Percentiles rank a stretch among this genome's conserved stretches.
phyloP scores from a whole-genome alignment of 2,797 vertebrate genomes.

The Lacerta viridis region DNA sequence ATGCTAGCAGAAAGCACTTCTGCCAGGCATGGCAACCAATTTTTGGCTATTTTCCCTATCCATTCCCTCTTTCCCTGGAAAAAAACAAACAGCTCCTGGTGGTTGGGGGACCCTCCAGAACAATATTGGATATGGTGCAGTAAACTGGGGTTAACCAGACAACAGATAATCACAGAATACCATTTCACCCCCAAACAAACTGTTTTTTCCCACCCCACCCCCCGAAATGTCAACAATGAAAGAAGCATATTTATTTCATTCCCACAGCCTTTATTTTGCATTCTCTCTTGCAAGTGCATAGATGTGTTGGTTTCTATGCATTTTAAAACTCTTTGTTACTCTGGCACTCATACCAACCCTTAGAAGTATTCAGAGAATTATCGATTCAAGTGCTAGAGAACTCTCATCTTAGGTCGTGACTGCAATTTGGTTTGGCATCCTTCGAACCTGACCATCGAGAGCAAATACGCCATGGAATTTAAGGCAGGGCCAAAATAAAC shows the following conservation, averaged over 20 bases:
- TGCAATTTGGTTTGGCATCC: constrained; percentile 39
- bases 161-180: constrained; percentile 47
- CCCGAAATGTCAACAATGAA: constrained; percentile 77
- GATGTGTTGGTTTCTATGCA: constrained; percentile 70
- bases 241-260: constrained; percentile 85
- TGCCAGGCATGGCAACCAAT: background rate
- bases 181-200: constrained; percentile 34
- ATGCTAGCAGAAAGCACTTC: too few species aligned
- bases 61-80: background rate
- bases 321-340: constrained; percentile 82
- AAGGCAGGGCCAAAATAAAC: constrained; percentile 30
- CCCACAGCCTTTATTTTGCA: constrained; percentile 88
- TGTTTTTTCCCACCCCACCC: constrained; percentile 47
- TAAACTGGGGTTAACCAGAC: too few species aligned
- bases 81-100: too few species aligned
- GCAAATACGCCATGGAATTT: constrained; percentile 2
- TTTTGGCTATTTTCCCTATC: background rate
- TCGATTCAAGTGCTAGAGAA: background rate
- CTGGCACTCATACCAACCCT: constrained; percentile 82
- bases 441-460: constrained; percentile 20
- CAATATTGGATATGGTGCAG: too few species aligned
- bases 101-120: too few species aligned
- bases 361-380: constrained; percentile 64
- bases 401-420: background rate
- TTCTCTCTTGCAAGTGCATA: constrained; percentile 71